Evolutionary conservation across 2,113 vertebrate genomes (phyloP).

Genomic region (Laticauda laticaudata): DNA sequence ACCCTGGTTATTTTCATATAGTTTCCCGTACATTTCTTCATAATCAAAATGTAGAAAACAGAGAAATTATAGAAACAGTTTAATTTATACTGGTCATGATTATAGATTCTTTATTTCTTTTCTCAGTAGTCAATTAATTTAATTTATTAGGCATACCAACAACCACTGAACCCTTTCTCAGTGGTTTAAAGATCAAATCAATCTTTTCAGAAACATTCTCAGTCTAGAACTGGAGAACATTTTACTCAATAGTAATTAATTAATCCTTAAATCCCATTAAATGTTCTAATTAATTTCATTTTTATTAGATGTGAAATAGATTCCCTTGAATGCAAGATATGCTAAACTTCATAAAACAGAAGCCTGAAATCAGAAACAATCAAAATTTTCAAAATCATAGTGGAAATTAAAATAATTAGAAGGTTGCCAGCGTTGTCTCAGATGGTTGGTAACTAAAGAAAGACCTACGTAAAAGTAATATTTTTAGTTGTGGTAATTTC

Average conservation of each 20-base stretch:
- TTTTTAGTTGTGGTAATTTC: background rate
- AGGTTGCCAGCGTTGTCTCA: slow-evolving; percentile 12
- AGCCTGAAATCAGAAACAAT: background rate
- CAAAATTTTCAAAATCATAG: background rate
- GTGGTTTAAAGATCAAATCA: background rate
- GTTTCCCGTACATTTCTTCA: background rate
- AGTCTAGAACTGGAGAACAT: background rate
- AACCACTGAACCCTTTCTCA: background rate
- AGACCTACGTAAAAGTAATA: background rate
- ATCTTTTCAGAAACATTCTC: background rate
- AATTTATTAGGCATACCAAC: background rate
- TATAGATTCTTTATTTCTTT: background rate
- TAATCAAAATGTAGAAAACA: background rate
- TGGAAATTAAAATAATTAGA: slow-evolving; percentile 24
- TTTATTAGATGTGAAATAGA: background rate
- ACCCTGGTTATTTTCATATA: background rate
- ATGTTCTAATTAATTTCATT: background rate
- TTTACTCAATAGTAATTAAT: background rate
- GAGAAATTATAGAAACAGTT: background rate
- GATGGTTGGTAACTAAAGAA: slow-evolving; percentile 9
- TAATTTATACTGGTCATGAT: background rate
- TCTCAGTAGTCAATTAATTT: background rate
- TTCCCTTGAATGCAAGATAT: background rate
- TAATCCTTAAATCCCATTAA: background rate
- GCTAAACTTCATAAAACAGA: background rate